Percentiles rank a stretch among this genome's conserved stretches.
Evolutionary conservation across 2,888 invertebrate genomes (phyloP).

Genomic region (Acanthococcus lagerstroemiae): DNA sequence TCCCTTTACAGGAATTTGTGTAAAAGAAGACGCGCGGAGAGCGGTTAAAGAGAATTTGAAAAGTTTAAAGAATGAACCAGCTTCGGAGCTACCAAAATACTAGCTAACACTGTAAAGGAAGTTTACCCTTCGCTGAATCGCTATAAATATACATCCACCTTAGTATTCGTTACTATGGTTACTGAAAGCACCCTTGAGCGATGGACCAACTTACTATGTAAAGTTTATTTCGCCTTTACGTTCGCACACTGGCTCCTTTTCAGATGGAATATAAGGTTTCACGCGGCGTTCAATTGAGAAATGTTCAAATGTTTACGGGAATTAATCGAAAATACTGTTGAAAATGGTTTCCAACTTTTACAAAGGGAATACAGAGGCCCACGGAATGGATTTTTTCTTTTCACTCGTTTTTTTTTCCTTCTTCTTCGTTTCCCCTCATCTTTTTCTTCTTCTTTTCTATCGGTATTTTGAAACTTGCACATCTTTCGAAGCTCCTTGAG

Average conservation of each 20-base stretch:
- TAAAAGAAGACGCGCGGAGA: conserved; percentile 10
- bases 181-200: conserved; percentile 30
- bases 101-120: conserved; percentile 27
- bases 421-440: background rate
- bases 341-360: conserved; percentile 24
- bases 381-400: conserved; percentile 6
- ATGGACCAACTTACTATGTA: conserved; percentile 31
- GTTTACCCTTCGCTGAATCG: conserved; percentile 30
- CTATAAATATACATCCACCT: conserved; percentile 31
- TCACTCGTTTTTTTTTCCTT: background rate
- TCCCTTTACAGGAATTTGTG: conserved; percentile 30
- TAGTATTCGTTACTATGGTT: conserved; percentile 28
- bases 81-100: conserved; percentile 21
- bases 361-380: conserved; percentile 23
- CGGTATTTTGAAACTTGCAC: background rate
- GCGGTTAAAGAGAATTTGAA: conserved; percentile 29
- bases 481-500: no score
- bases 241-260: conserved; percentile 27
- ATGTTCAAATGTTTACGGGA: conserved; percentile 30
- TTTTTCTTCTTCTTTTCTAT: background rate
- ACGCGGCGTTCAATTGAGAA: conserved; percentile 28
- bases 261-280: conserved; percentile 21
- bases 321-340: conserved; percentile 29
- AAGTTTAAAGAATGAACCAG: conserved; percentile 30
- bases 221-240: conserved; percentile 31